Percentiles rank a stretch among this genome's conserved stretches.
These are phyloP conservation scores for Formicarius rufipectus DNA, from an alignment of 2,113 vertebrate genomes.

Conservation along the genomic window DNA sequence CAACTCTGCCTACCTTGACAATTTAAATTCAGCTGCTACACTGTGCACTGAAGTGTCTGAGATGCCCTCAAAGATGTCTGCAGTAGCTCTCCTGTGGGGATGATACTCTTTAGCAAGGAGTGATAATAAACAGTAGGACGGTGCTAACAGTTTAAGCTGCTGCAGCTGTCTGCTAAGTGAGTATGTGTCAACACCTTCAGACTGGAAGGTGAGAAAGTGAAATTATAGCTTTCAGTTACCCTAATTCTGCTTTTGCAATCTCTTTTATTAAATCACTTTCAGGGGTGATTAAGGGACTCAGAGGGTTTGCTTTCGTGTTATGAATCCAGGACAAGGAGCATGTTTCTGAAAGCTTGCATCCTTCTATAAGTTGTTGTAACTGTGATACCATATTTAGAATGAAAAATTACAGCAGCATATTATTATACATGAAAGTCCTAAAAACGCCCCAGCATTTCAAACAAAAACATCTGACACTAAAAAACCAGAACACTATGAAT, in stretches of 20 bases:
- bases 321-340: neutral
- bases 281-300: neutral
- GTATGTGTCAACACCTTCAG: conserved; percentile 53
- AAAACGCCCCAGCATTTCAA: neutral
- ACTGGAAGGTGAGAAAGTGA: conserved; percentile 55
- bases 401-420: neutral
- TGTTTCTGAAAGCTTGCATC: neutral
- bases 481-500: neutral
- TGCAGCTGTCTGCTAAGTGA: conserved; percentile 66
- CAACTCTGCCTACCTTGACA: neutral
- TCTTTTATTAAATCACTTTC: conserved; percentile 17
- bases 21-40: neutral
- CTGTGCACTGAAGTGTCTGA: neutral
- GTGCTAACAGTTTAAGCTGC: conserved; percentile 61
- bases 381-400: neutral
- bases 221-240: conserved; percentile 32
- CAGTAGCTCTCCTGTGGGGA: conserved; percentile 14
- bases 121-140: conserved; percentile 63
- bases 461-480: neutral
- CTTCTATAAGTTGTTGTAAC: neutral
- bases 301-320: neutral
- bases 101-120: conserved; percentile 40
- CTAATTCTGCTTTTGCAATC: conserved; percentile 39
- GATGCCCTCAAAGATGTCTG: neutral
- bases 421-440: neutral